These are phyloP conservation scores for Asarcornis scutulata DNA, from an alignment of 2,113 vertebrate genomes.

Conservation along the genomic window DNA sequence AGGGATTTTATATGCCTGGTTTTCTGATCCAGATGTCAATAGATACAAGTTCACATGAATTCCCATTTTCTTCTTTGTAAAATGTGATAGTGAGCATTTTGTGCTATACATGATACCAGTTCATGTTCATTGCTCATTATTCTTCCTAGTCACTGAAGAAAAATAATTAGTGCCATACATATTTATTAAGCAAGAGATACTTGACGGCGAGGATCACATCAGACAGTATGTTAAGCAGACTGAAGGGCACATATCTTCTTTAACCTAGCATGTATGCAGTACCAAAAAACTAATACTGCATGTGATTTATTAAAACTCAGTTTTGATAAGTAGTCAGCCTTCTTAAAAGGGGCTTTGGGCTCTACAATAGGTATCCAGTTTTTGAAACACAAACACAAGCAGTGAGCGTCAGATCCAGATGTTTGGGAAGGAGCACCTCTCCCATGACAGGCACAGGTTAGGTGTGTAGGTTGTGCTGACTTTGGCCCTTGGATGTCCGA, in stretches of 20 bases:
- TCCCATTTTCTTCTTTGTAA: background rate
- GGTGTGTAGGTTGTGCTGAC: background rate
- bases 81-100: background rate
- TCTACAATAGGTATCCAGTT: background rate
- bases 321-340: background rate
- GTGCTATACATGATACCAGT: background rate
- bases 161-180: background rate
- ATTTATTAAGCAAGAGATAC: background rate
- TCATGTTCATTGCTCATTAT: background rate
- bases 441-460: background rate
- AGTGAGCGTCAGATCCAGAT: background rate
- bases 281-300: background rate
- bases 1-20: background rate
- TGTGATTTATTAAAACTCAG: background rate
- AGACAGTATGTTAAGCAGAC: background rate
- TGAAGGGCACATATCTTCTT: background rate
- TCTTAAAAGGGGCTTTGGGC: background rate
- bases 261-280: background rate
- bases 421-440: background rate
- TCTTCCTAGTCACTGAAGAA: background rate
- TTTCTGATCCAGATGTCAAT: background rate
- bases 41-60: background rate
- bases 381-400: background rate
- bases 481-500: background rate
- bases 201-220: background rate